Base-by-base conservation (phyloP, 2,888 invertebrate species). In the Pyrrhosoma nymphula region DNA sequence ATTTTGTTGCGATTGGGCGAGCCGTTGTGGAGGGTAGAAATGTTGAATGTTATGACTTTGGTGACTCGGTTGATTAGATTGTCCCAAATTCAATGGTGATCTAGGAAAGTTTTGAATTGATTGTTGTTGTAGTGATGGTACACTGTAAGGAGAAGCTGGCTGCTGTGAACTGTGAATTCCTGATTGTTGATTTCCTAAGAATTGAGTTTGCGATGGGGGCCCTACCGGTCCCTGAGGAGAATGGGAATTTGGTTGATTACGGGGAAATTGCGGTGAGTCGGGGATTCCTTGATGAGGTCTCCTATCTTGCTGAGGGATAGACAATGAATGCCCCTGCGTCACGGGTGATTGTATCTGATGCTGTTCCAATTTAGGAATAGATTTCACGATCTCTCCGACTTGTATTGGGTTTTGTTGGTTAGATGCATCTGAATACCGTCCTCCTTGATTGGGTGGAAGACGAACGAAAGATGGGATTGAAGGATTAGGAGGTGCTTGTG, bases 311-410 rank as follows among this genome's bases (percentile, higher is more conserved):
- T 75, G 93, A 26, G n/a, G n/a, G 18, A 93, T 14, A 10, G 35
- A 26, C 18, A 93, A 3, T 26, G 96, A 95, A 95, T 96, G 96
- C 18, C 95, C 96, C 93, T 96, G 96, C 26, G 97, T 96, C 95
- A 97, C 96, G 96, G 97, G 97, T 60, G 96, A 96, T 96, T 97
- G 97, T n/a, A 97, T 96, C 35, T 97, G 96, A 96, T 98, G 98
- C 96, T 98, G 98, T 97, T 99, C 98, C 96, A 98, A 98, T 97
- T 98, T 98, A 14, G 98, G 98, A 95, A 98, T 98, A 35, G 98
- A 98, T 95, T 98, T 98, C 39, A 98, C 97, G 88, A 98, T 97
- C 97, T 98, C 98, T 0, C 98, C 98, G 75, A 98, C 98, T 1
- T 98, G 97, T 96, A 97, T 97, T 95, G 96, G 96, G 96, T 97